Evolutionary conservation across 2,113 vertebrate genomes (phyloP).

Genomic region (Sturnus vulgaris): DNA sequence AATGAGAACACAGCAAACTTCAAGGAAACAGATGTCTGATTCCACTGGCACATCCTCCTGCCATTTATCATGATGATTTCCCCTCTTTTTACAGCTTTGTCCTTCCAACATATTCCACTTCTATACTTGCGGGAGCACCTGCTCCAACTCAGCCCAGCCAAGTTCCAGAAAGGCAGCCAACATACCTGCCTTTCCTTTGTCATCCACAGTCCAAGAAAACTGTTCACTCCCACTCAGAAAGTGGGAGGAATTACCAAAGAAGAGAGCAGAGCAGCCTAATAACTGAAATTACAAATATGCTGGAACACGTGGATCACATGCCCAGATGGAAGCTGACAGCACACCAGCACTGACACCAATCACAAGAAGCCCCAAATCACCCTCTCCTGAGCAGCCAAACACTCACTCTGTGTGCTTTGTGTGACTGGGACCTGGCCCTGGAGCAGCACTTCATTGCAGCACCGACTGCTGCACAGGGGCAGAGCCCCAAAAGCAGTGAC

Average conservation of each 20-base stretch:
- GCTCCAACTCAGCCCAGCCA: not conserved
- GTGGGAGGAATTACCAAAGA: not conserved
- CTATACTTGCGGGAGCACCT: not conserved
- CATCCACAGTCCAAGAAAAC: not conserved
- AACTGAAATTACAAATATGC: not conserved
- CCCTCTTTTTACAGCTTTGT: conserved; percentile 3
- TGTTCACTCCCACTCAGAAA: not conserved
- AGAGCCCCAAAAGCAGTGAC: not conserved
- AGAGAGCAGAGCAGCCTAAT: not conserved
- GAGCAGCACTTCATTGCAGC: not conserved
- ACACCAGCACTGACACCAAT: not conserved
- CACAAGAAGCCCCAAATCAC: not conserved
- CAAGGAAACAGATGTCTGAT: conserved; percentile 51
- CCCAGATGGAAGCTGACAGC: not conserved
- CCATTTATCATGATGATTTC: not conserved
- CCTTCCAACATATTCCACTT: not conserved
- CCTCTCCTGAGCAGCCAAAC: not conserved
- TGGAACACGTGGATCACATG: not conserved
- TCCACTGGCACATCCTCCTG: not conserved
- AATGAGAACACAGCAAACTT: not conserved
- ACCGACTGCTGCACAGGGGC: not conserved
- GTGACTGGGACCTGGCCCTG: not conserved
- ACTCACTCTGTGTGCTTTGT: not conserved
- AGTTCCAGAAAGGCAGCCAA: not conserved
- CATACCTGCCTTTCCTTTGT: not conserved